Evolutionary conservation across 30 jellyfish, hydroid and myxozoan genomes (phyloP).

Genomic region (Nemopilema nomurai): DNA sequence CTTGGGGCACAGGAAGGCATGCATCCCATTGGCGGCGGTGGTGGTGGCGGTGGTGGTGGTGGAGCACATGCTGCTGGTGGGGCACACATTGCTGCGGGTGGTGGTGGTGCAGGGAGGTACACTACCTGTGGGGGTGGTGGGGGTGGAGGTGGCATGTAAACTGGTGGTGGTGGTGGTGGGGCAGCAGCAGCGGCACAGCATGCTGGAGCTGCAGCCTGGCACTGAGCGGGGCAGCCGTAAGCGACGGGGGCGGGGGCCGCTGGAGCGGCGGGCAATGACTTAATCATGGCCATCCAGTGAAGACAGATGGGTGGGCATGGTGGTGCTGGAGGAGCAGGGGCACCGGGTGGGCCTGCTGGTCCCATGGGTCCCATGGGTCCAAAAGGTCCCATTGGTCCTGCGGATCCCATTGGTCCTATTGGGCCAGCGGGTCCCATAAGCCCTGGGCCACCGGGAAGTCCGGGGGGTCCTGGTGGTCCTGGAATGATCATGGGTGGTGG

Average conservation of each 20-base stretch:
- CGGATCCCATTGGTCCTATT: slow-evolving; percentile 62
- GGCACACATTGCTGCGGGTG: slow-evolving; percentile 87
- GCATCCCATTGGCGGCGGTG: slow-evolving; percentile 69
- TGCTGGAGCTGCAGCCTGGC: slow-evolving; percentile 71
- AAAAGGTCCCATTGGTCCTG: slow-evolving; percentile 68
- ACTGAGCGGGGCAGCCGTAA: slow-evolving; percentile 79
- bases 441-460: slow-evolving; percentile 70
- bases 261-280: slow-evolving; percentile 62
- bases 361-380: slow-evolving; percentile 91
- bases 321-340: slow-evolving; percentile 98
- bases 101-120: slow-evolving; percentile 89
- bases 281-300: slow-evolving; percentile 83
- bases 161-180: slow-evolving; percentile 97
- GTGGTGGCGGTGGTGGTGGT: slow-evolving; percentile 80
- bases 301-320: slow-evolving; percentile 94
- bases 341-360: slow-evolving; percentile 93
- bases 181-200: slow-evolving; percentile 83
- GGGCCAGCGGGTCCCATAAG: slow-evolving; percentile 81
- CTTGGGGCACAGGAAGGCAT: slow-evolving; percentile 80
- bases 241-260: slow-evolving; percentile 72
- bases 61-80: slow-evolving; percentile 87
- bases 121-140: slow-evolving; percentile 75
- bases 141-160: slow-evolving; percentile 76
- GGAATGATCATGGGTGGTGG: slow-evolving; percentile 88
- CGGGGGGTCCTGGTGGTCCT: slow-evolving; percentile 83